phyloP scores from a whole-genome alignment of 2,888 invertebrate genomes.

The Plebejus argus region DNA sequence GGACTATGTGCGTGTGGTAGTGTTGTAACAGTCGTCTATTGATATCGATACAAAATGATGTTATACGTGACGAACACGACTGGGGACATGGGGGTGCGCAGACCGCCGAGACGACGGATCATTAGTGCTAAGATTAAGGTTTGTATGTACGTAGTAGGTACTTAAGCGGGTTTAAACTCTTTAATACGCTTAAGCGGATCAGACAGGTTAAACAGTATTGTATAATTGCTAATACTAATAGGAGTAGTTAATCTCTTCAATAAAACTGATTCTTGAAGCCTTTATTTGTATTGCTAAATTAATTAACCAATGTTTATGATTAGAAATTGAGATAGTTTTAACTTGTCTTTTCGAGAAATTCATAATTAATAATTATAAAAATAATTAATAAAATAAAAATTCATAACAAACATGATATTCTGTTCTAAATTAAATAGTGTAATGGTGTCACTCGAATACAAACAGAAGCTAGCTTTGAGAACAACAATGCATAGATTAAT shows the following conservation, averaged over 20 bases:
- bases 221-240: not conserved
- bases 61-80: conserved; percentile 64
- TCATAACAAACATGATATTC: not conserved
- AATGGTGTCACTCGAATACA: not conserved
- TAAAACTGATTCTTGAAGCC: not conserved
- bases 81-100: conserved; percentile 64
- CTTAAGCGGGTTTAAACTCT: not conserved
- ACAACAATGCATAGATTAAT: conserved; percentile 2
- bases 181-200: not conserved
- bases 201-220: not conserved
- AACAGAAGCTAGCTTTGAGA: not conserved
- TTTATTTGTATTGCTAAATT: not conserved
- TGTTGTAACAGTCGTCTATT: conserved; percentile 44
- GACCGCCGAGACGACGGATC: conserved; percentile 65
- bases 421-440: not conserved
- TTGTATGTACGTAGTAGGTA: conserved; percentile 34
- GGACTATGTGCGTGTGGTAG: conserved; percentile 37
- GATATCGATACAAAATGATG: conserved; percentile 58
- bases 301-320: not conserved
- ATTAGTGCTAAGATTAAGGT: conserved; percentile 76
- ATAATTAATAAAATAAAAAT: no score
- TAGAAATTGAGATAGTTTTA: not conserved
- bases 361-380: no score
- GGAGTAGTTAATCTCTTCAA: not conserved
- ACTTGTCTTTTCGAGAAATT: not conserved